Evolutionary conservation across 2,888 invertebrate species (phyloP), one percentile per base, ranked within the genome.

Genomic region (Aspidiotus destructor): DNA sequence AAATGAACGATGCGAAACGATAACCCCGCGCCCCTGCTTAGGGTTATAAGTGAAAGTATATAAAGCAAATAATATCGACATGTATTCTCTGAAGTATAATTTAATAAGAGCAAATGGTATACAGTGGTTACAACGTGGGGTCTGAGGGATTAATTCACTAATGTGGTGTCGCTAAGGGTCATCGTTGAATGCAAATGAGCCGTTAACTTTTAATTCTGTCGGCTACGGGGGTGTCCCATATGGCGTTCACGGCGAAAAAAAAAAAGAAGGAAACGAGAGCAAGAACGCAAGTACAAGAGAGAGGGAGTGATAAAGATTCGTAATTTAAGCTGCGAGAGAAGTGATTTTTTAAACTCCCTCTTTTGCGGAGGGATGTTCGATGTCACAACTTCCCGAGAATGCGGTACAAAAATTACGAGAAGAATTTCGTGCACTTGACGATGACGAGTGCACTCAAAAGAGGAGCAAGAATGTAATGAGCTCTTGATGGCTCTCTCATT

Each of bases 141-240:
- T 67, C 41, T 57, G n/a, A n/a, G 48, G 67, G 67, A 67, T 67
- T 67, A 67, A 67, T 67, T 67, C 67, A 67, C 67, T 67, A 67
- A 67, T 67, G 67, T 67, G 67, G 67, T 67, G 67, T 67, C 67
- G 67, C 67, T 67, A 60, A 67, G 67, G 67, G 67, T 67, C 67
- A 67, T 67, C 58, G 67, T 52, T 52, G 67, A 67, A 67, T 67
- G 67, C 67, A 67, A 60, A 67, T 67, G 68, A 69, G 62, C 69
- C 69, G 69, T 69, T 69, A 69, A 69, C 69, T 69, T 69, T 69
- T 69, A 69, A 69, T 69, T 69, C 69, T 53, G 44, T 52, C 28
- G 28, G 28, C 28, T 28, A 28, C 52, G 15, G 52, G 57, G 67
- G 60, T 44, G 67, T 67, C 67, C 67, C 67, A 67, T 67, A 67